Percentiles rank a stretch among this genome's conserved stretches.
These are phyloP conservation scores for Calyptomena viridis DNA, from an alignment of 2,113 vertebrate genomes.

Conservation along the genomic window DNA sequence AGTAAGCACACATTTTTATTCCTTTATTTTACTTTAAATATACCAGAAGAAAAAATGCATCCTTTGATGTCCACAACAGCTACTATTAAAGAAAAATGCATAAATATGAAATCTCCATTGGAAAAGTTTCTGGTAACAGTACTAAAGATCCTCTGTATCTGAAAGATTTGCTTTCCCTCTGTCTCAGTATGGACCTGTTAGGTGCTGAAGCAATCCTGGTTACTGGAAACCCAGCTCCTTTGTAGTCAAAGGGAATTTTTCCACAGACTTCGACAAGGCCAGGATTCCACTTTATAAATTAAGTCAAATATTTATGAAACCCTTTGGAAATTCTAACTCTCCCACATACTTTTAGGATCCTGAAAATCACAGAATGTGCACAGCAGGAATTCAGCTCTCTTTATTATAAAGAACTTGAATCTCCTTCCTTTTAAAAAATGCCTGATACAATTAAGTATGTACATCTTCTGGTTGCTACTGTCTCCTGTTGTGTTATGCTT, in stretches of 20 bases:
- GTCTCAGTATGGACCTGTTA: not conserved
- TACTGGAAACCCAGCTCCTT: not conserved
- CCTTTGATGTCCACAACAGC: not conserved
- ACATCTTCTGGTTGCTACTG: not conserved
- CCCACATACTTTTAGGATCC: not conserved
- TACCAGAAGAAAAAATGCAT: not conserved
- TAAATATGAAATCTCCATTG: rapidly evolving
- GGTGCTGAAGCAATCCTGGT: not conserved
- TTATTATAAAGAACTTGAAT: not conserved
- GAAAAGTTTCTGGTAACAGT: not conserved
- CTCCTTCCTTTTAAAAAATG: not conserved
- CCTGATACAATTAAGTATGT: not conserved
- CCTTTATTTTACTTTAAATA: not conserved
- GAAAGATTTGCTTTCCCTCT: not conserved
- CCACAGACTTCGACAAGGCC: not conserved
- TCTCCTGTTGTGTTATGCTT: not conserved
- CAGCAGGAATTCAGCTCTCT: not conserved
- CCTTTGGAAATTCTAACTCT: not conserved
- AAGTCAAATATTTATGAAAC: not conserved
- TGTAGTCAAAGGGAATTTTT: not conserved
- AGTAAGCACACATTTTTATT: not conserved
- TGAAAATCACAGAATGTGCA: not conserved
- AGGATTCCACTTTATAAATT: not conserved
- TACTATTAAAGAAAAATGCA: not conserved
- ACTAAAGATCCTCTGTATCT: not conserved